Evolutionary conservation across 2,888 invertebrate species (phyloP).

Genomic region (Drosophila atripex): DNA sequence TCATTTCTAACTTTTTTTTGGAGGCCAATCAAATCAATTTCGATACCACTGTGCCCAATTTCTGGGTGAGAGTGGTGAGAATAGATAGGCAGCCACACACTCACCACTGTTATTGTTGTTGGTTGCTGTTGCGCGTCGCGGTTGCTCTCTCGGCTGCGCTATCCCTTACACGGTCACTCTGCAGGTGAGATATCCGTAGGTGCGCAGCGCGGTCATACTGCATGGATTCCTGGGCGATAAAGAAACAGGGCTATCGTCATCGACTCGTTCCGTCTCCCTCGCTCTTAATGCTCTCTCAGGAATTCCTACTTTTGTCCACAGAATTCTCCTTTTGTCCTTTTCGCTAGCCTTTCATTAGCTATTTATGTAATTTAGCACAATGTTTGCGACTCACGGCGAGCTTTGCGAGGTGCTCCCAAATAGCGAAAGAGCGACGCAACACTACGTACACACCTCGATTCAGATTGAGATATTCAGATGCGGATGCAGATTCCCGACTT

Average conservation of each 20-base stretch:
- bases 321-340: constrained; percentile 57
- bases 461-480: constrained; percentile 1
- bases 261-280: constrained; percentile 20
- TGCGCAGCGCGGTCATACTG: constrained; percentile 28
- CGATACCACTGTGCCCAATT: constrained; percentile 41
- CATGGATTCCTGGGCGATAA: constrained; percentile 4
- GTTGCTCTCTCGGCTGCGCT: constrained; percentile 9
- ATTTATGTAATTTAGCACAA: constrained; percentile 55
- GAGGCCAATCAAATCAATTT: constrained; percentile 9
- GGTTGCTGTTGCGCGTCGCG: constrained; percentile 19
- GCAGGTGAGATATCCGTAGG: constrained; percentile 16
- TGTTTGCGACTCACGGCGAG: constrained; percentile 10
- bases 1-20: constrained; percentile 10
- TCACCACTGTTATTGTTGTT: constrained; percentile 60
- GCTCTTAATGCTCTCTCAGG: constrained; percentile 13
- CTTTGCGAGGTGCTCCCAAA: constrained; percentile 6
- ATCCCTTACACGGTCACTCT: constrained; percentile 35
- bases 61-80: constrained; percentile 43
- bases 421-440: constrained; percentile 24
- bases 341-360: constrained; percentile 34
- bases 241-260: constrained; percentile 14
- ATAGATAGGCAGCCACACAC: constrained; percentile 30
- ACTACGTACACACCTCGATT: constrained; percentile 37
- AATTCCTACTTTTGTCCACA: constrained; percentile 47
- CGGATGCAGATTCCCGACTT: constrained; percentile 46